These are phyloP conservation scores for Belonocnema kinseyi DNA, from an alignment of 1,140 invertebrate species.

Conservation along the genomic window DNA sequence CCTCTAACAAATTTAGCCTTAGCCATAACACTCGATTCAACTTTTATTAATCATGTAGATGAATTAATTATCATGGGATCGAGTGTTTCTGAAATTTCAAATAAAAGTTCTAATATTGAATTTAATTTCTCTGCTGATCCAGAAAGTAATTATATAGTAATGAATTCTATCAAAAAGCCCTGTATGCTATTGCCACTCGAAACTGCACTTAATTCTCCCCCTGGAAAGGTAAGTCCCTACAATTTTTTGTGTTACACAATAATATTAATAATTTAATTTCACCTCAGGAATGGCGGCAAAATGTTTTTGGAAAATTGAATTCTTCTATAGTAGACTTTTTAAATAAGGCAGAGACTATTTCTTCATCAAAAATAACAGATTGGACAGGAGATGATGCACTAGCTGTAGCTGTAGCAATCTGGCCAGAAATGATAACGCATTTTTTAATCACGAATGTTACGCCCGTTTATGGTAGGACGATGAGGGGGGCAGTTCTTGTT, in stretches of 20 bases:
- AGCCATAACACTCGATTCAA: conserved; percentile 77
- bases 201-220: conserved; percentile 47
- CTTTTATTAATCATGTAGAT: conserved; percentile 75
- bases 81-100: conserved; percentile 76
- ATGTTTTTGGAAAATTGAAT: conserved; percentile 64
- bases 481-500: conserved; percentile 41
- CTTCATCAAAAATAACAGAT: not conserved
- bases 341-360: conserved; percentile 69
- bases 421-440: conserved; percentile 53
- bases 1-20: conserved; percentile 81
- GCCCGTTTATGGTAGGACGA: conserved; percentile 37
- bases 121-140: conserved; percentile 83
- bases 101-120: conserved; percentile 76
- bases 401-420: conserved; percentile 56
- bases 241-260: not conserved
- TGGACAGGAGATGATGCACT: conserved; percentile 66
- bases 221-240: conserved; percentile 59
- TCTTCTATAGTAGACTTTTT: conserved; percentile 67
- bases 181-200: conserved; percentile 75
- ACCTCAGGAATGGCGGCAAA: conserved; percentile 69
- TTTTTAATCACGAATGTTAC: conserved; percentile 43
- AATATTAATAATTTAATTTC: not conserved
- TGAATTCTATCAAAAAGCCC: conserved; percentile 67
- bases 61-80: conserved; percentile 79
- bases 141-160: conserved; percentile 78